These are phyloP conservation scores for Alsophila aescularia DNA, from an alignment of 2,888 invertebrate species.

Conservation along the genomic window DNA sequence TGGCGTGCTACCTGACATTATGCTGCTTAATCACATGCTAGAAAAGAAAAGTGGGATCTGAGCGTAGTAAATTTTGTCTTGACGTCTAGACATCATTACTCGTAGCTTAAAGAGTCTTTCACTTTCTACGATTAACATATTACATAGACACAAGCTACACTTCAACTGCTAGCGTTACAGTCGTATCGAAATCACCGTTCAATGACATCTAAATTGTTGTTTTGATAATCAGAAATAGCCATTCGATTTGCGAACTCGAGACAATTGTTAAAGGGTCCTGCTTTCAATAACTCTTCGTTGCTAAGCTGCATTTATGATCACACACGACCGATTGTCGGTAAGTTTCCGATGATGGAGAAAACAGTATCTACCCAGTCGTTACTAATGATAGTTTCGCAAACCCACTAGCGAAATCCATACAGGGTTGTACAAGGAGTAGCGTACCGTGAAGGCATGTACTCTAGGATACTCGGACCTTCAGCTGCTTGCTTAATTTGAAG, in stretches of 20 bases:
- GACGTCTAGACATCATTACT: too few relatives aligned
- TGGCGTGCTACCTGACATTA: background rate
- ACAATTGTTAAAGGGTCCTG: too few relatives aligned
- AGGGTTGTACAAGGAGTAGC: slow-evolving; percentile 63
- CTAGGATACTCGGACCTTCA: slow-evolving; percentile 49
- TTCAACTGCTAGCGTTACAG: too few relatives aligned
- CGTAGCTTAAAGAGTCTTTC: background rate
- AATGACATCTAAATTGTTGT: too few relatives aligned
- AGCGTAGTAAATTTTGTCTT: background rate
- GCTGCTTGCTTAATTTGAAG: slow-evolving; percentile 38
- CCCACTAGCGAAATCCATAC: slow-evolving; percentile 51
- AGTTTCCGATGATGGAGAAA: slow-evolving; percentile 51
- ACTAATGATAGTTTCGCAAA: slow-evolving; percentile 57
- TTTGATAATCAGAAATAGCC: too few relatives aligned
- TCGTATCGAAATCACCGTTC: too few relatives aligned
- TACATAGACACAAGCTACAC: too few relatives aligned
- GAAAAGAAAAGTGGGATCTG: background rate
- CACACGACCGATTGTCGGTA: slow-evolving; percentile 37
- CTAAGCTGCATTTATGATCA: too few relatives aligned
- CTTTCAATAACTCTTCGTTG: too few relatives aligned
- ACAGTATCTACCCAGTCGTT: slow-evolving; percentile 49
- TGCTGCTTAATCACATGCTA: background rate
- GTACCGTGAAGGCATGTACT: slow-evolving; percentile 67
- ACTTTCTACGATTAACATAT: too few relatives aligned
- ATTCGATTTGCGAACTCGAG: too few relatives aligned